Percentiles rank a stretch among this genome's conserved stretches.
phyloP scores from a whole-genome alignment of 2,113 vertebrate species.

The Bubo bubo region DNA sequence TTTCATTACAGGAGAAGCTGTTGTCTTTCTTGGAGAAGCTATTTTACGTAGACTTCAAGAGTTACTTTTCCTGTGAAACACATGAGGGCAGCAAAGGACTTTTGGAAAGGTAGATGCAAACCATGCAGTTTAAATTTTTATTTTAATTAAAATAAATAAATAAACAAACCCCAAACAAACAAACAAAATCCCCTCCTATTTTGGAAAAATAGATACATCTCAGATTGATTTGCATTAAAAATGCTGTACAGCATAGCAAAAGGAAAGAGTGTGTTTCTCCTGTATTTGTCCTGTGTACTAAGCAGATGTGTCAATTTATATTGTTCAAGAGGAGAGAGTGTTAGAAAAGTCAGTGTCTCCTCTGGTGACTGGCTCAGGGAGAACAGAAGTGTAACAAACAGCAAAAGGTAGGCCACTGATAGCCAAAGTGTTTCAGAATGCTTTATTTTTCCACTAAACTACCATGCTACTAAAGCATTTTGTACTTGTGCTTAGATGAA shows the following conservation, averaged over 20 bases:
- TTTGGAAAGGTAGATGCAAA: neutral
- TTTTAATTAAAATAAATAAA: neutral
- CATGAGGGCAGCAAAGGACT: slow-evolving; percentile 60
- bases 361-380: neutral
- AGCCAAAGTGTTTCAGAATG: neutral
- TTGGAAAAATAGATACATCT: neutral
- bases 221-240: neutral
- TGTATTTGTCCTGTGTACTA: neutral
- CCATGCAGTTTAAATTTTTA: neutral
- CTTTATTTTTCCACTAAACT: neutral
- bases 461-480: neutral
- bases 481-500: neutral
- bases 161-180: neutral
- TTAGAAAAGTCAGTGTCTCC: neutral
- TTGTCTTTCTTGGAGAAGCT: neutral
- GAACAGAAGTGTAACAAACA: neutral
- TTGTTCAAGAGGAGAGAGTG: neutral
- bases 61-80: neutral
- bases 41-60: neutral
- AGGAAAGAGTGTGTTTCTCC: neutral
- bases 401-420: neutral
- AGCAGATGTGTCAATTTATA: neutral
- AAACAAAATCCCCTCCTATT: neutral
- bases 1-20: neutral
- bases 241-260: neutral